These are phyloP conservation scores for Calvadosia cruxmelitensis DNA, from an alignment of 30 jellyfish, hydroid and myxozoan species.

Conservation along the genomic window DNA sequence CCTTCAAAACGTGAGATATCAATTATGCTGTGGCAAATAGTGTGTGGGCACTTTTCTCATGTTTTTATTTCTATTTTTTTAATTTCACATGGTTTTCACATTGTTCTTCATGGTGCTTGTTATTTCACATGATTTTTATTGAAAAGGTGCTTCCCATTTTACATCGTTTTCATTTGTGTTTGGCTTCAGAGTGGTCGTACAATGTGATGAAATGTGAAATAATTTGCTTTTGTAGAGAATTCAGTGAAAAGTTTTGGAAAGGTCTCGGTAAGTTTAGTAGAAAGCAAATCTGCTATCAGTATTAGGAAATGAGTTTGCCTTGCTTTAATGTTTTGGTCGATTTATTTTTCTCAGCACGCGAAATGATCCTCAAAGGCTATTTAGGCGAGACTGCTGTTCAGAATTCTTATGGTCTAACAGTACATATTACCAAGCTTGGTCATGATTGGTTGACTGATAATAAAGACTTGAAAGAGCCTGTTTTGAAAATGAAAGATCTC, in stretches of 20 bases:
- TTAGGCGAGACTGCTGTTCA: neutral
- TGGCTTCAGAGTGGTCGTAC: too few relatives aligned
- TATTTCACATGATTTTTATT: too few relatives aligned
- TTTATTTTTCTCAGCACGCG: neutral
- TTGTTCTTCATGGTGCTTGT: neutral
- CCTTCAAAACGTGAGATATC: too few relatives aligned
- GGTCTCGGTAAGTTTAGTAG: neutral
- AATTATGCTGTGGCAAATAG: too few relatives aligned
- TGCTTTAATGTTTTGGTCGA: neutral
- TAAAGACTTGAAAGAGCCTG: neutral
- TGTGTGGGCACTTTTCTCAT: neutral
- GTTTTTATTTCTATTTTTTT: neutral
- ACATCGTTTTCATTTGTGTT: too few relatives aligned
- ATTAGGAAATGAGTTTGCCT: neutral
- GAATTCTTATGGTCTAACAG: neutral
- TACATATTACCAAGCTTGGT: neutral
- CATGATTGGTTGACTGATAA: neutral
- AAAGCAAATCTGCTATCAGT: neutral
- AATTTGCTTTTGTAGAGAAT: too few relatives aligned
- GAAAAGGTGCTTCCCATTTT: too few relatives aligned
- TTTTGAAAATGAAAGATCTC: too few relatives aligned
- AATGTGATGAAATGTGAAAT: too few relatives aligned
- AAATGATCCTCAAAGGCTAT: neutral
- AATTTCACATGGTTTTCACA: neutral
- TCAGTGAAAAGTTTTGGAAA: constrained; percentile 1